Conservation (phyloP, 2,888 invertebrate genomes). For the Pseudanteris insignis region DNA sequence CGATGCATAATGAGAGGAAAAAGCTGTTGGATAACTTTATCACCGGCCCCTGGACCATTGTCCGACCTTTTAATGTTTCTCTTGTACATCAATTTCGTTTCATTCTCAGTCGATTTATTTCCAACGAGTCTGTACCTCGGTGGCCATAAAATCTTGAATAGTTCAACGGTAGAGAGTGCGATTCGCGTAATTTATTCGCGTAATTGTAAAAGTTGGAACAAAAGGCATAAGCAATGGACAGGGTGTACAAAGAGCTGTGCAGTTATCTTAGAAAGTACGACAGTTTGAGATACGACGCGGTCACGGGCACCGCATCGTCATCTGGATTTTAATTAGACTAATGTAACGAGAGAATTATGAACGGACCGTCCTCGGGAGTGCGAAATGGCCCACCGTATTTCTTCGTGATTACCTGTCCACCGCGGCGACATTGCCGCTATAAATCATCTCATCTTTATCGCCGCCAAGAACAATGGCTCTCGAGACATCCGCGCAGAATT, state of each 20-base stretch:
- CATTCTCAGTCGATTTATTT: too few relatives aligned
- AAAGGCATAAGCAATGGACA: conserved; percentile 26
- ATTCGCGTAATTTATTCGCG: conserved; percentile 17
- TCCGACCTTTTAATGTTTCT: too few relatives aligned
- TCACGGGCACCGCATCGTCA: conserved; percentile 34
- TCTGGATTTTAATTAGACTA: conserved; percentile 56
- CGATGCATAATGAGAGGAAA: too few relatives aligned
- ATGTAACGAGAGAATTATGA: conserved; percentile 49
- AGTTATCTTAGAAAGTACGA: conserved; percentile 42
- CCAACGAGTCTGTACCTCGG: too few relatives aligned
- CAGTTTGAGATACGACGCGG: conserved; percentile 47
- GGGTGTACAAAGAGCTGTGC: conserved; percentile 3
- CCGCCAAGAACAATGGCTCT: conserved; percentile 23
- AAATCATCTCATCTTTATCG: conserved; percentile 40
- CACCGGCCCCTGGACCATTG: too few relatives aligned
- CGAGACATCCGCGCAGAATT: conserved; percentile 21
- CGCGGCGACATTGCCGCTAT: conserved; percentile 18
- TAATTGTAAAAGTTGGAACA: conserved; percentile 25
- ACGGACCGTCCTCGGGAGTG: conserved; percentile 32
- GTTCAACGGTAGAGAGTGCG: too few relatives aligned
- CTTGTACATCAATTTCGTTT: too few relatives aligned
- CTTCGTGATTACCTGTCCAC: conserved; percentile 40
- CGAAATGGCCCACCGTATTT: conserved; percentile 40
- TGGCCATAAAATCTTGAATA: too few relatives aligned
- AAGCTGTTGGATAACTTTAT: too few relatives aligned